A percentile compares a stretch with the other conserved stretches of the same genome.
Conservation (phyloP, 1,140 invertebrate genomes). For the Philopotamus ludificatus region DNA sequence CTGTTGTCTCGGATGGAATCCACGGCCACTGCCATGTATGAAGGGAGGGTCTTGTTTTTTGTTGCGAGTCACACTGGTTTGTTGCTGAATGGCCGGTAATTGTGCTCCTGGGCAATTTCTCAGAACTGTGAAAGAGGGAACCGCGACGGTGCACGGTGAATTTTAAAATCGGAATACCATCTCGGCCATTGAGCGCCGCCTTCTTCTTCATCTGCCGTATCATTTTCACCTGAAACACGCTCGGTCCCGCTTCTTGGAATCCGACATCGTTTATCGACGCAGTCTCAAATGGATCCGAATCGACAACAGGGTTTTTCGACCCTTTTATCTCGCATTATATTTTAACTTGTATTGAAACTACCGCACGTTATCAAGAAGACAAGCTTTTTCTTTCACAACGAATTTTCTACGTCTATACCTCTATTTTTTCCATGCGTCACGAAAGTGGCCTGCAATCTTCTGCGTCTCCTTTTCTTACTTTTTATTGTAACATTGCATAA, state of each 20-base stretch:
- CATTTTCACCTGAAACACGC: not conserved
- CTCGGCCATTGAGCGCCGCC: not conserved
- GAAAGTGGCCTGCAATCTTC: too few species aligned
- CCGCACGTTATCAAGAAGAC: too few species aligned
- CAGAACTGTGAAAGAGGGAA: not conserved
- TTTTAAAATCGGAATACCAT: not conserved
- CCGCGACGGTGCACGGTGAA: not conserved
- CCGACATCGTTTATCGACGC: too few species aligned
- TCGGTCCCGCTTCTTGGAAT: not conserved
- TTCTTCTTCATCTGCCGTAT: not conserved
- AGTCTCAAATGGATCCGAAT: too few species aligned
- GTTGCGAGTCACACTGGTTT: not conserved
- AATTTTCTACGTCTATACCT: too few species aligned
- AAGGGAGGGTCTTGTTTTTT: slow-evolving; percentile 6
- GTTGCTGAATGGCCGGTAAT: slow-evolving; percentile 10
- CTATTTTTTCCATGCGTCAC: too few species aligned
- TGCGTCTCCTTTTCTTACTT: too few species aligned
- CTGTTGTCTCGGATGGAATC: not conserved
- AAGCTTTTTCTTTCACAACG: too few species aligned
- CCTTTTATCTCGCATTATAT: too few species aligned
- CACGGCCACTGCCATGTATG: not conserved
- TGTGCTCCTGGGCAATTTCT: slow-evolving; percentile 2
- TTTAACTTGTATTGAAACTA: too few species aligned
- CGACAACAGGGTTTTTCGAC: too few species aligned
- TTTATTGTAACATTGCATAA: too few species aligned